Evolutionary conservation across 1,140 invertebrate species (phyloP).

Genomic region (Drosophila tsacasi): DNA sequence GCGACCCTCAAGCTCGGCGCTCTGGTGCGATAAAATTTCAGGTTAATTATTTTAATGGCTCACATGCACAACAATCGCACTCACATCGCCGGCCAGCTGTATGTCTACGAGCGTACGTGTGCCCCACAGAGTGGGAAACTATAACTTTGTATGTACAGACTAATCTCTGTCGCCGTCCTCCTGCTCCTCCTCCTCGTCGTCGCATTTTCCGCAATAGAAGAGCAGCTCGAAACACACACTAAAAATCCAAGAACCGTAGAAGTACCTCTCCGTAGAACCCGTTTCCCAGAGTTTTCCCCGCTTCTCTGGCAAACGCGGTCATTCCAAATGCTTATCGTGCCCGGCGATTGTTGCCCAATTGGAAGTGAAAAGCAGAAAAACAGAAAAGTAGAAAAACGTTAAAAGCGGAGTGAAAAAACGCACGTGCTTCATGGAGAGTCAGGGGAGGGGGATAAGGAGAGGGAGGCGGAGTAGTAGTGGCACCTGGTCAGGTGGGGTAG

Average conservation of each 20-base stretch:
- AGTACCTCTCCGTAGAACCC: slow-evolving; percentile 7
- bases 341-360: slow-evolving; percentile 51
- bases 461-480: background rate
- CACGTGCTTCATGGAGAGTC: slow-evolving; percentile 65
- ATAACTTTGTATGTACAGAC: slow-evolving; percentile 11
- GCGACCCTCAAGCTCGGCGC: slow-evolving; percentile 51
- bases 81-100: slow-evolving; percentile 16
- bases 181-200: background rate
- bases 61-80: slow-evolving; percentile 38
- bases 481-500: slow-evolving; percentile 9
- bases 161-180: slow-evolving; percentile 31
- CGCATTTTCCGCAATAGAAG: slow-evolving; percentile 20
- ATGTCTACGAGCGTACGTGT: background rate
- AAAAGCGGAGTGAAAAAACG: slow-evolving; percentile 46
- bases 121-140: slow-evolving; percentile 18
- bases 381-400: slow-evolving; percentile 4
- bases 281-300: slow-evolving; percentile 26
- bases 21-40: slow-evolving; percentile 62
- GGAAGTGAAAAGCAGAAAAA: slow-evolving; percentile 12
- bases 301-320: slow-evolving; percentile 12
- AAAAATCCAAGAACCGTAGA: slow-evolving; percentile 12
- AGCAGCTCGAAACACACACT: no score
- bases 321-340: slow-evolving; percentile 36
- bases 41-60: slow-evolving; percentile 71
- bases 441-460: background rate